These are phyloP conservation scores for Neodon shergylaensis DNA, from an alignment of 2,113 vertebrate species.

Conservation along the genomic window DNA sequence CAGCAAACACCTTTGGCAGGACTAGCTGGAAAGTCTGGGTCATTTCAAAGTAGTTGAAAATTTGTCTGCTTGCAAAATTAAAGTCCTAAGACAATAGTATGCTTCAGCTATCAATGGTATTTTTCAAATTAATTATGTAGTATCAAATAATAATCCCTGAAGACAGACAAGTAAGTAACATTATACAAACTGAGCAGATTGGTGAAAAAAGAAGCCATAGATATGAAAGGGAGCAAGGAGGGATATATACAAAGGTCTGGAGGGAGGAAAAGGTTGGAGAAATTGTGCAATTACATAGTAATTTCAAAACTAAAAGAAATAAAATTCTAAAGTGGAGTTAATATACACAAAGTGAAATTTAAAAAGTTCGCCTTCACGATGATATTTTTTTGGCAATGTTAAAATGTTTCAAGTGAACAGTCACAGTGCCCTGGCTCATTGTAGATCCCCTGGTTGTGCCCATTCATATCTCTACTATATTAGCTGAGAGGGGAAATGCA, in stretches of 20 bases:
- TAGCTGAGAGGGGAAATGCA: background rate
- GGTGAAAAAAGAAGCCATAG: background rate
- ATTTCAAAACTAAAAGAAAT: background rate
- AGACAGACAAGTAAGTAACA: background rate
- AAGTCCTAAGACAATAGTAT: background rate
- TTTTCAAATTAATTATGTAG: background rate
- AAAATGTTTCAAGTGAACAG: constrained; percentile 27
- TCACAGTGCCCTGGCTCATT: background rate
- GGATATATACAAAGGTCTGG: too few relatives aligned
- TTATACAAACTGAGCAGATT: background rate
- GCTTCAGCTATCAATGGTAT: background rate
- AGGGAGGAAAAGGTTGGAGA: too few relatives aligned
- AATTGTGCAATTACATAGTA: background rate
- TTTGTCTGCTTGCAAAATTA: constrained; percentile 25
- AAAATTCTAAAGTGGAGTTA: background rate
- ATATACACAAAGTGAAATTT: background rate
- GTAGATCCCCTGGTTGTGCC: background rate
- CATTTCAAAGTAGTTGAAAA: background rate
- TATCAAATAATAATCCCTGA: background rate
- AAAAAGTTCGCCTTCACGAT: background rate
- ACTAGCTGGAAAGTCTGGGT: background rate
- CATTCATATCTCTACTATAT: constrained; percentile 65
- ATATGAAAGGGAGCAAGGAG: background rate
- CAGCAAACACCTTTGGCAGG: background rate
- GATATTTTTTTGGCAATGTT: background rate